Evolutionary conservation across 92 coral and sea anemone species (phyloP).

Genomic region (Porites cylindrica): DNA sequence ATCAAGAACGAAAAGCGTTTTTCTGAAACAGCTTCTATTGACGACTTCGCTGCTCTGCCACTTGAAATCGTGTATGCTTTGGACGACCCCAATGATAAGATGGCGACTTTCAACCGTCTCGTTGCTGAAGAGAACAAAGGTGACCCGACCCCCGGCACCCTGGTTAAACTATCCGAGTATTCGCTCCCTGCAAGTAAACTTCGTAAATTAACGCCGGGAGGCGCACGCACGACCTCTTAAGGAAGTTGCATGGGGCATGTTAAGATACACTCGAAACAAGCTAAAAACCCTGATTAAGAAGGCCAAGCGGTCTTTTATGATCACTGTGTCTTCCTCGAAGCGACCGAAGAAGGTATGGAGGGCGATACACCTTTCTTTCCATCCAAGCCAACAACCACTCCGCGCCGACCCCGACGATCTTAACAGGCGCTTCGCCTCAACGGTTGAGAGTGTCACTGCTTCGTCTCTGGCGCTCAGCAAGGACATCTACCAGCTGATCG

Average conservation of each 20-base stretch:
- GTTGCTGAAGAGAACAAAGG: conserved; percentile 24
- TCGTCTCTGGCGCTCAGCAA: too few relatives aligned
- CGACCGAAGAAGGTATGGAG: conserved; percentile 27
- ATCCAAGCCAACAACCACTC: conserved; percentile 22
- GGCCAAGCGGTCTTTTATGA: conserved; percentile 16
- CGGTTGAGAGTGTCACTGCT: neutral
- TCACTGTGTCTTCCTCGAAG: conserved; percentile 33
- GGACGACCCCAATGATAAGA: conserved; percentile 30
- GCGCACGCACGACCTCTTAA: neutral
- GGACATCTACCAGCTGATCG: neutral
- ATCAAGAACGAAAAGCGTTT: conserved; percentile 19
- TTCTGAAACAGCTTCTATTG: conserved; percentile 20
- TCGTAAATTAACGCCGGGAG: conserved; percentile 12
- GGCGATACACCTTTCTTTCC: neutral
- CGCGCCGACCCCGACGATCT: conserved; percentile 10
- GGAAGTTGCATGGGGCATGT: conserved; percentile 6
- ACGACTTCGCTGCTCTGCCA: conserved; percentile 29
- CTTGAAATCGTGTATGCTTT: conserved; percentile 28
- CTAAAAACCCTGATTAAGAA: conserved; percentile 5
- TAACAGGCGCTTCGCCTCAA: conserved; percentile 19
- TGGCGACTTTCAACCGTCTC: conserved; percentile 11
- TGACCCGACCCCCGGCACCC: conserved; percentile 66
- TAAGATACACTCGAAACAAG: conserved; percentile 29
- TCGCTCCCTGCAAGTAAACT: conserved; percentile 31
- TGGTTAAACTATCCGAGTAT: conserved; percentile 41